Conservation (phyloP, 2,888 invertebrate genomes). For the Elysia crispata region DNA sequence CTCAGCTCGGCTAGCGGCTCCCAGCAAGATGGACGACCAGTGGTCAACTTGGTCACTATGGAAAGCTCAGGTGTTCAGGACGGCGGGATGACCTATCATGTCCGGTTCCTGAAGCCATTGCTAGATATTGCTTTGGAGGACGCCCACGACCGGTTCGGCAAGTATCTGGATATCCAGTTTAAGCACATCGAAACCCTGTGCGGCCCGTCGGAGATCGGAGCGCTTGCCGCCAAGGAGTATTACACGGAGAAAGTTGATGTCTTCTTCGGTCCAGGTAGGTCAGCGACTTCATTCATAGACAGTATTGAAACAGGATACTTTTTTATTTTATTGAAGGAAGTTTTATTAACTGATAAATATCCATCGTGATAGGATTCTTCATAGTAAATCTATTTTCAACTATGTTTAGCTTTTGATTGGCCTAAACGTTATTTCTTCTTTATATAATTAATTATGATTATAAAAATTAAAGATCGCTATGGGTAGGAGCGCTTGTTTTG, state of each 20-base stretch:
- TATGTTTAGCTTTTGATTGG: no score
- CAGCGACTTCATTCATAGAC: no score
- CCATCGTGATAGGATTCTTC: no score
- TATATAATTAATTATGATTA: no score
- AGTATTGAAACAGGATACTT: no score
- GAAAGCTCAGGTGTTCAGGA: conserved; percentile 36
- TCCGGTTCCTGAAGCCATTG: conserved; percentile 28
- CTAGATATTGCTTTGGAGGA: conserved; percentile 39
- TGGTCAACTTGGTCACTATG: conserved; percentile 28
- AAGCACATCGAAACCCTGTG: conserved; percentile 38
- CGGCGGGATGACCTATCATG: conserved; percentile 25
- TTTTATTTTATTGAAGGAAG: no score
- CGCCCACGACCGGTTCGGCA: conserved; percentile 23
- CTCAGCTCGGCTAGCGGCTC: neutral
- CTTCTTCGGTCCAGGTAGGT: conserved; percentile 55
- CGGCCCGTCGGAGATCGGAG: conserved; percentile 46
- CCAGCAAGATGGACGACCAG: neutral
- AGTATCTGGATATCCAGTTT: conserved; percentile 27
- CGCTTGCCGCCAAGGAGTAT: conserved; percentile 50
- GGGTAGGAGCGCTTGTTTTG: no score
- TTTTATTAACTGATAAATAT: no score
- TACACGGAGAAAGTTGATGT: conserved; percentile 48
- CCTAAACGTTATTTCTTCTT: no score
- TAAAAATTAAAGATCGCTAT: no score
- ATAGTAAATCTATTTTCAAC: no score